These are phyloP conservation scores for Patiria pectinifera DNA, from an alignment of 53 echinoderm and acorn worm genomes.

Conservation along the genomic window DNA sequence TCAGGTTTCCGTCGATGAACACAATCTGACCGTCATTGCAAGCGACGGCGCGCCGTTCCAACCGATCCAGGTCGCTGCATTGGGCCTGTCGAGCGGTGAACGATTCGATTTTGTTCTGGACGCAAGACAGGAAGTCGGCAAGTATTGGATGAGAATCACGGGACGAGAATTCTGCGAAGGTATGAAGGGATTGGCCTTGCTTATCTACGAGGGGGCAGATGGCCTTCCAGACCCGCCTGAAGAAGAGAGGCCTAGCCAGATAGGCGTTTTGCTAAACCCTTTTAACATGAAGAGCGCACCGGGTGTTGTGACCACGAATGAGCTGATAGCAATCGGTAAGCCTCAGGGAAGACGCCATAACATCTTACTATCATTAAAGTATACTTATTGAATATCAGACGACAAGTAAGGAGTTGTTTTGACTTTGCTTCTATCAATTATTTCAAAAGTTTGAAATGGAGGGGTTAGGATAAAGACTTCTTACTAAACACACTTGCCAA, in stretches of 20 bases:
- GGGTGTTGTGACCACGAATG: not conserved
- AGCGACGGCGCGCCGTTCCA: constrained; percentile 61
- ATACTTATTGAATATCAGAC: no score
- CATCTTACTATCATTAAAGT: no score
- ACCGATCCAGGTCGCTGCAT: constrained; percentile 41
- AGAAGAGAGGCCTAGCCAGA: not conserved
- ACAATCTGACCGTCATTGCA: constrained; percentile 61
- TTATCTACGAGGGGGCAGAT: constrained; percentile 77
- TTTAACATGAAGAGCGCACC: constrained; percentile 33
- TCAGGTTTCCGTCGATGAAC: constrained; percentile 56
- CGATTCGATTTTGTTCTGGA: constrained; percentile 63
- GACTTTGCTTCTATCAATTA: no score
- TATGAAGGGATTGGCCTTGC: constrained; percentile 69
- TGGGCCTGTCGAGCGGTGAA: constrained; percentile 36
- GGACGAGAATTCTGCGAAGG: constrained; percentile 38
- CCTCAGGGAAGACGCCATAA: no score
- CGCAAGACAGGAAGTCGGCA: constrained; percentile 26
- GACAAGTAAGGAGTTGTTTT: no score
- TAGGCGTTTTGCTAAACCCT: constrained; percentile 52
- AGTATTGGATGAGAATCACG: constrained; percentile 68
- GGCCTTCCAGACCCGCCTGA: not conserved
- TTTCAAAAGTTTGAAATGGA: no score
- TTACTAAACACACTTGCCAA: not conserved
- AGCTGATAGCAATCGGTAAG: not conserved
- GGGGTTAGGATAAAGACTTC: no score